phyloP scores from a whole-genome alignment of 2,797 vertebrate species.

The Xerus rutilus region DNA sequence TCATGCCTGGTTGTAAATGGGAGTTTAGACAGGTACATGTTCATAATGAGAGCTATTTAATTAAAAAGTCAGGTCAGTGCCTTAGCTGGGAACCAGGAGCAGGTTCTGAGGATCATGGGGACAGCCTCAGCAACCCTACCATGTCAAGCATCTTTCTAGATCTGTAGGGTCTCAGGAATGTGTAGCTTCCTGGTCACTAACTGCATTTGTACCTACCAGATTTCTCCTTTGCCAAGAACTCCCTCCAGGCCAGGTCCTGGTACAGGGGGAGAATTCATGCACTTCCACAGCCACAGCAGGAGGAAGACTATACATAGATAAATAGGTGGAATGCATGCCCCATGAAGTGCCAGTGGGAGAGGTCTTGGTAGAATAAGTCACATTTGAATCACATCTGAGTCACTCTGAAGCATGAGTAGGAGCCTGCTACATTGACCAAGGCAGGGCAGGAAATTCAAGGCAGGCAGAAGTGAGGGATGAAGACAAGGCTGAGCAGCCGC shows the following conservation, averaged over 20 bases:
- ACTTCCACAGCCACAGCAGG: neutral
- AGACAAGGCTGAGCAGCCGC: neutral
- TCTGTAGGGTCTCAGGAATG: neutral
- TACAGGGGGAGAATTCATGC: neutral
- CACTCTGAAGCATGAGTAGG: slow-evolving; percentile 1
- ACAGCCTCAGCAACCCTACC: neutral
- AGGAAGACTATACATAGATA: neutral
- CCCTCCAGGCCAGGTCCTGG: neutral
- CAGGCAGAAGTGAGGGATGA: neutral
- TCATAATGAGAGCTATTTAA: neutral
- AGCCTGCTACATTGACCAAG: neutral
- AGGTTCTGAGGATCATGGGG: neutral
- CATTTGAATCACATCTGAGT: slow-evolving; percentile 59
- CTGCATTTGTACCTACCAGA: neutral
- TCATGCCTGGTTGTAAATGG: neutral
- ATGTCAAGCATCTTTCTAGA: neutral
- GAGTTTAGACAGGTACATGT: neutral
- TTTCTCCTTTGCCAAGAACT: neutral
- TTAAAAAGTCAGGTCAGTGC: neutral
- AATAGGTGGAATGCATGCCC: neutral
- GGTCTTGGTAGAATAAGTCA: neutral
- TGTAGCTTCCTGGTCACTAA: neutral
- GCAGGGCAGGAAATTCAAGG: slow-evolving; percentile 51
- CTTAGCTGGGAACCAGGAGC: neutral
- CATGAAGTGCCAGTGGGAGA: neutral